A percentile compares a stretch with the other conserved stretches of the same genome.
These are phyloP conservation scores for Microcebus jonahi DNA, from an alignment of 2,113 vertebrate species.

Conservation along the genomic window DNA sequence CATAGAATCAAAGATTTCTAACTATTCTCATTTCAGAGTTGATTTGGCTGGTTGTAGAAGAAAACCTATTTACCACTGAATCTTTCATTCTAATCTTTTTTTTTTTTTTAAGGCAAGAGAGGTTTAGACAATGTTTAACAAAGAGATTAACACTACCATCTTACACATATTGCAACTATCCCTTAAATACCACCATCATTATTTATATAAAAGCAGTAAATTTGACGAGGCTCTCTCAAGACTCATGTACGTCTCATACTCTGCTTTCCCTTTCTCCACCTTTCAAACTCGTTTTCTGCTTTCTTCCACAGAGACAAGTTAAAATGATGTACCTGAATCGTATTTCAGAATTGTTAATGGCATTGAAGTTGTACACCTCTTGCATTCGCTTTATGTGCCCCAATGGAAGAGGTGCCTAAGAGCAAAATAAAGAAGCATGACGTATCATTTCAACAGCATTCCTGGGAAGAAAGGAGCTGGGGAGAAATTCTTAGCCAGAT, in stretches of 20 bases:
- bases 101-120: conserved; percentile 8
- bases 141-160: not conserved
- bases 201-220: not conserved
- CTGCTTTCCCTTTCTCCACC: conserved; percentile 29
- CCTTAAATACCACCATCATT: not conserved
- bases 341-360: conserved; percentile 93
- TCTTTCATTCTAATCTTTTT: not conserved
- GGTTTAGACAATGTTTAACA: not conserved
- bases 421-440: conserved; percentile 65
- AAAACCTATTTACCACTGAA: not conserved
- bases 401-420: conserved; percentile 91
- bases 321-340: conserved; percentile 90
- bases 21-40: not conserved
- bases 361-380: conserved; percentile 93
- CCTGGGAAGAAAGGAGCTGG: conserved; percentile 75
- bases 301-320: conserved; percentile 77
- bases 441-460: conserved; percentile 71
- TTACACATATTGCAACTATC: not conserved
- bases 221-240: not conserved
- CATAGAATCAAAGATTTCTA: conserved; percentile 45
- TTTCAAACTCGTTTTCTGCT: conserved; percentile 31
- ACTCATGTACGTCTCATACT: not conserved
- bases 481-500: conserved; percentile 64
- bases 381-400: conserved; percentile 94
- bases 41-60: not conserved